phyloP scores from a whole-genome alignment of 2,888 invertebrate genomes.

The Sylvicola cinctus region DNA sequence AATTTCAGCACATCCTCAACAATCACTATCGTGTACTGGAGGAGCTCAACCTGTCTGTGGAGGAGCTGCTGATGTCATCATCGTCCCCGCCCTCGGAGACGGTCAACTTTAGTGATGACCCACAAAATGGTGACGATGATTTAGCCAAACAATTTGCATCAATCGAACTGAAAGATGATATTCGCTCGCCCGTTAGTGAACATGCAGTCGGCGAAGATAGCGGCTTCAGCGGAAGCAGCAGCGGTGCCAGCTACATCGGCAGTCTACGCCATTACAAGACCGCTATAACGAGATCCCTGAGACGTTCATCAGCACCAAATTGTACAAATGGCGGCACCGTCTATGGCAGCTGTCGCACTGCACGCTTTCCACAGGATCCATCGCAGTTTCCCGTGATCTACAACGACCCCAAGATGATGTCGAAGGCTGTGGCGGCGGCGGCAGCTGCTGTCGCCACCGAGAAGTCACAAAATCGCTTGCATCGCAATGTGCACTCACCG shows the following conservation, averaged over 20 bases:
- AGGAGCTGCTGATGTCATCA: conserved; percentile 79
- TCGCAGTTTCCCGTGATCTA: neutral
- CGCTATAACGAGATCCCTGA: conserved; percentile 8
- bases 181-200: conserved; percentile 5
- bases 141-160: conserved; percentile 22
- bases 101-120: conserved; percentile 8
- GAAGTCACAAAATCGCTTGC: too few relatives aligned
- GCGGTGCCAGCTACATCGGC: conserved; percentile 63
- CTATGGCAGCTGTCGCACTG: conserved; percentile 5
- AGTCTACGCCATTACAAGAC: conserved; percentile 35
- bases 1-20: conserved; percentile 63
- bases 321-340: conserved; percentile 3
- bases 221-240: conserved; percentile 54
- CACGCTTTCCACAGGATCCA: conserved; percentile 3
- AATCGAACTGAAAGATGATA: conserved; percentile 24
- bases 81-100: conserved; percentile 9
- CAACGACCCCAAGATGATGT: conserved; percentile 11
- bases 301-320: conserved; percentile 6
- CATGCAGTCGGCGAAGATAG: conserved; percentile 30
- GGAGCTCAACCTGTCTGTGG: conserved; percentile 68
- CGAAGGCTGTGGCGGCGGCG: conserved; percentile 14
- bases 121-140: conserved; percentile 22
- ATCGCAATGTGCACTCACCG: too few relatives aligned
- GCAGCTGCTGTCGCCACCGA: conserved; percentile 3
- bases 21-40: conserved; percentile 67